A percentile compares a stretch with the other conserved stretches of the same genome.
phyloP scores from a whole-genome alignment of 2,888 invertebrate species.

The Calephelis perditalis region DNA sequence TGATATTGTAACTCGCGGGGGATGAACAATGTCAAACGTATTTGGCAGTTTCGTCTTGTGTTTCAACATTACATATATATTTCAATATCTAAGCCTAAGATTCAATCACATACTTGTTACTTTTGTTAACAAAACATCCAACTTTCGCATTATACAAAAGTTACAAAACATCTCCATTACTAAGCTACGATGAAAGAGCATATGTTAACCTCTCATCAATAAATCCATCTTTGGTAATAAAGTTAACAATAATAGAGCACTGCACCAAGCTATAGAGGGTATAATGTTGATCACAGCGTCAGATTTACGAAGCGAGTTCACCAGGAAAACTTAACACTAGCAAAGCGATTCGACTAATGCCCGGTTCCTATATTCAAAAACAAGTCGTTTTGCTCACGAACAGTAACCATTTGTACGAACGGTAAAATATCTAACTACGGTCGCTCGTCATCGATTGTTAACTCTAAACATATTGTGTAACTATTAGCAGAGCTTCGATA shows the following conservation, averaged over 20 bases:
- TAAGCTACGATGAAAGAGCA: constrained; percentile 64
- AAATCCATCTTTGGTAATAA: constrained; percentile 74
- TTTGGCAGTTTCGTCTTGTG: constrained; percentile 36
- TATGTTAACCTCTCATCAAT: constrained; percentile 47
- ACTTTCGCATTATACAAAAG: constrained; percentile 68
- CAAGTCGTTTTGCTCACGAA: too few relatives aligned
- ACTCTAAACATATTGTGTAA: too few relatives aligned
- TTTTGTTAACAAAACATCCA: constrained; percentile 61
- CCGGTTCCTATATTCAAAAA: too few relatives aligned
- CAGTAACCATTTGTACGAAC: too few relatives aligned
- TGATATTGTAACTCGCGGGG: constrained; percentile 35
- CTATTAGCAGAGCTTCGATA: too few relatives aligned
- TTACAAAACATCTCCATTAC: constrained; percentile 69
- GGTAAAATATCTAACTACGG: too few relatives aligned
- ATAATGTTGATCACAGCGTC: constrained; percentile 24
- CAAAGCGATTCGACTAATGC: constrained; percentile 23
- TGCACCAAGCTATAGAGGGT: constrained; percentile 44
- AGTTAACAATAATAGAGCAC: constrained; percentile 63
- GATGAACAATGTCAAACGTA: constrained; percentile 27
- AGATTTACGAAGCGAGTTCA: constrained; percentile 21
- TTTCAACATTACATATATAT: constrained; percentile 37
- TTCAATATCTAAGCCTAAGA: constrained; percentile 61
- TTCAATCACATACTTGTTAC: constrained; percentile 62
- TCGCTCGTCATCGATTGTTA: too few relatives aligned
- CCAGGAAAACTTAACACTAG: constrained; percentile 17